phyloP scores from a whole-genome alignment of 2,888 invertebrate genomes.

The Aphrophora alni region DNA sequence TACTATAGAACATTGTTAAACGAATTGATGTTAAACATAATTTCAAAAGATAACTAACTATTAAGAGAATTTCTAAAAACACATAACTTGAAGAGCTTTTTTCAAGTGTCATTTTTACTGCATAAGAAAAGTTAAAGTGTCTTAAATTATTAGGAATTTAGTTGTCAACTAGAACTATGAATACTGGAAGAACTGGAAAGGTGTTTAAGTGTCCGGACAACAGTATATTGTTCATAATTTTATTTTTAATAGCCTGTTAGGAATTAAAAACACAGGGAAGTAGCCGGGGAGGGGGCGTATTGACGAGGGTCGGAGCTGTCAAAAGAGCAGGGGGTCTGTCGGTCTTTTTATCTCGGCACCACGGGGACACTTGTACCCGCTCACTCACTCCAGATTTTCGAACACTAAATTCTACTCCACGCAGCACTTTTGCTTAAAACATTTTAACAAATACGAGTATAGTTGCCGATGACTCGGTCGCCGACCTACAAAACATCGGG shows the following conservation, averaged over 20 bases:
- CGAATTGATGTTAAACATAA: no score
- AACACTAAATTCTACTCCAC: constrained; percentile 53
- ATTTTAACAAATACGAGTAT: no score
- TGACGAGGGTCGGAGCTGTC: not conserved
- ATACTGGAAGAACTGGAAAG: not conserved
- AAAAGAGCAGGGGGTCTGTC: constrained; percentile 50
- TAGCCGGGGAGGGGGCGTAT: not conserved
- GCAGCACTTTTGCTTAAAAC: not conserved
- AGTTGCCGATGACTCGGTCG: no score
- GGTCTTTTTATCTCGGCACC: constrained; percentile 52
- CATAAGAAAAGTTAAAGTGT: no score
- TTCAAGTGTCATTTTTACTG: no score
- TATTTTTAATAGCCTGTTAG: not conserved
- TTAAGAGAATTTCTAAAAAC: no score
- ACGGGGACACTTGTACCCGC: constrained; percentile 30
- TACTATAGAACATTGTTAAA: no score
- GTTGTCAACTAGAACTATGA: not conserved
- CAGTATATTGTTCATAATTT: constrained; percentile 3
- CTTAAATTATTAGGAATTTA: not conserved
- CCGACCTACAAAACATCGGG: no score
- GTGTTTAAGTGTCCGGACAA: not conserved
- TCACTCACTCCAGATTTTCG: constrained; percentile 36
- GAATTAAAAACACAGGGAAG: constrained; percentile 15
- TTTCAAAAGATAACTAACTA: no score
- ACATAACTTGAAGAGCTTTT: no score